Conservation (phyloP, 37 sponge, comb jelly and placozoan species). For the Axinella damicornis region DNA sequence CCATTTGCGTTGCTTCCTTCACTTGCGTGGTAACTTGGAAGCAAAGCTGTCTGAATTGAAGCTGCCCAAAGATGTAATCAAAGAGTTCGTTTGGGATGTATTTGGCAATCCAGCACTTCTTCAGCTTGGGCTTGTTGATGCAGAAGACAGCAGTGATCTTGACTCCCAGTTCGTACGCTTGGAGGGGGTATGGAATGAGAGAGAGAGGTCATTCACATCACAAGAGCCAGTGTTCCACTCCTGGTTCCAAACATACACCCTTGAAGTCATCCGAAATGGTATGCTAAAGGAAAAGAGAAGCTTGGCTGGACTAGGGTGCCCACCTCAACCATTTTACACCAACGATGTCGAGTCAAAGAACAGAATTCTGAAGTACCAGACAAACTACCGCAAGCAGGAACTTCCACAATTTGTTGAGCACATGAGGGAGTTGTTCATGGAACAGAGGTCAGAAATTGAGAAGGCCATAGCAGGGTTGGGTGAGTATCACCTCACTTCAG, state of each 20-base stretch:
- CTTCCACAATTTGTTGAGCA: slow-evolving; percentile 2
- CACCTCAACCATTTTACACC: slow-evolving; percentile 42
- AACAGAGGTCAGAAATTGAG: slow-evolving; percentile 10
- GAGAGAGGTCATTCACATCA: background rate
- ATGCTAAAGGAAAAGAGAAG: background rate
- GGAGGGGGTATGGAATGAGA: slow-evolving; percentile 18
- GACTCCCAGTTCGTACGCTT: background rate
- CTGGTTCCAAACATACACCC: slow-evolving; percentile 19
- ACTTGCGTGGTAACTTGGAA: slow-evolving; percentile 52
- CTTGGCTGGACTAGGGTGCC: slow-evolving; percentile 33
- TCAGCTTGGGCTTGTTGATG: slow-evolving; percentile 37
- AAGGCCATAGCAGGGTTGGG: slow-evolving; percentile 24
- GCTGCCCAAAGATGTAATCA: background rate
- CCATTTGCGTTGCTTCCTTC: slow-evolving; percentile 48
- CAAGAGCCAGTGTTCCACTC: background rate
- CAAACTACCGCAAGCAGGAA: background rate
- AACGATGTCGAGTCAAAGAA: slow-evolving; percentile 30
- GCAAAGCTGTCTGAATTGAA: slow-evolving; percentile 19
- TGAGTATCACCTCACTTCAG: slow-evolving; percentile 11
- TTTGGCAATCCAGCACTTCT: slow-evolving; percentile 44
- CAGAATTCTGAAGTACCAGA: slow-evolving; percentile 24
- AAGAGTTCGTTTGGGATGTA: slow-evolving; percentile 37
- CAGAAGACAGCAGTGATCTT: slow-evolving; percentile 13
- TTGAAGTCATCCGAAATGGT: background rate
- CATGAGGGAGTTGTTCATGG: background rate